Evolutionary conservation across 2,888 invertebrate species (phyloP).

Genomic region (Linnaemya vulpina): DNA sequence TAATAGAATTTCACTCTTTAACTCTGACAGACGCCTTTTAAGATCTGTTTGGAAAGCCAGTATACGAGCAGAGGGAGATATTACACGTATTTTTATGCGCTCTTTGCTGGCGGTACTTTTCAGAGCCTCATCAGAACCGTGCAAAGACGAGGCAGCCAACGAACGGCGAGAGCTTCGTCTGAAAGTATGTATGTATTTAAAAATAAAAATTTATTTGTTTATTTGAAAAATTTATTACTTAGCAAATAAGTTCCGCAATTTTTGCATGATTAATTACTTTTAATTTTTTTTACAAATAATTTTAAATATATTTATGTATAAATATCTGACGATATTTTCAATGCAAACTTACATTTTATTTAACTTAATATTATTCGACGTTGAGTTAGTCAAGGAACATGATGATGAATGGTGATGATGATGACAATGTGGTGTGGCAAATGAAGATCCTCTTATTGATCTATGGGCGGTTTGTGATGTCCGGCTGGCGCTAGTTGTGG

Average conservation of each 20-base stretch:
- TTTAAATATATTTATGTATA: slow-evolving; percentile 29
- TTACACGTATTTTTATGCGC: slow-evolving; percentile 78
- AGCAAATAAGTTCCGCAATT: slow-evolving; percentile 80
- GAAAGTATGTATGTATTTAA: slow-evolving; percentile 61
- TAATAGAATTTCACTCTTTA: slow-evolving; percentile 80
- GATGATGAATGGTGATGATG: slow-evolving; percentile 67
- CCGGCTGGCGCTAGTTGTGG: slow-evolving; percentile 33
- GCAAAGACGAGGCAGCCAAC: slow-evolving; percentile 46
- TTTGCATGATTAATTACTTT: slow-evolving; percentile 78
- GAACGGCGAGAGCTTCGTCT: slow-evolving; percentile 76
- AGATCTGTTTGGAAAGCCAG: slow-evolving; percentile 78
- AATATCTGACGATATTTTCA: slow-evolving; percentile 24
- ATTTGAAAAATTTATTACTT: slow-evolving; percentile 72
- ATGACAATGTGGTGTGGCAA: slow-evolving; percentile 53
- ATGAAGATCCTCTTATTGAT: slow-evolving; percentile 50
- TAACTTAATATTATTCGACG: slow-evolving; percentile 67
- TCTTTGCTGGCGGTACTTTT: slow-evolving; percentile 72
- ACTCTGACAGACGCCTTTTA: slow-evolving; percentile 78
- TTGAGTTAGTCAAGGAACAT: slow-evolving; percentile 65
- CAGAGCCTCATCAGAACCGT: slow-evolving; percentile 65
- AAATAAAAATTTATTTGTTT: not conserved
- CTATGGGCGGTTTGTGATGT: slow-evolving; percentile 62
- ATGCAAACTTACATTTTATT: slow-evolving; percentile 62
- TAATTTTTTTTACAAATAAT: slow-evolving; percentile 48
- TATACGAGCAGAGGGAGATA: slow-evolving; percentile 80